Base-by-base conservation (phyloP, 2,113 vertebrate species). In the Marcusenius ussheri region DNA sequence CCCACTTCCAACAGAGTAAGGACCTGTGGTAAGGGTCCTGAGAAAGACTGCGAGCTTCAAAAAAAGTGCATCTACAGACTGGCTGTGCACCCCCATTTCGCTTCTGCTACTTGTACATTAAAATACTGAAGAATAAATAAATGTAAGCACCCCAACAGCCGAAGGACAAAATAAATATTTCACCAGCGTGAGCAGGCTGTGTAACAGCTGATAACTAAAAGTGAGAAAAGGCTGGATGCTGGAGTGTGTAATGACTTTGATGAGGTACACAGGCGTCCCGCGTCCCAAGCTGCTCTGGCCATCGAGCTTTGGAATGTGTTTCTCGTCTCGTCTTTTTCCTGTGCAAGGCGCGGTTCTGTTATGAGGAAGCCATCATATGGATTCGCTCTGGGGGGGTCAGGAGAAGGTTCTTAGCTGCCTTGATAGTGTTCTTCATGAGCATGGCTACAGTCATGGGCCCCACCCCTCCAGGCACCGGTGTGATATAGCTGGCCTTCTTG, bases 391-490 rank as follows among this genome's bases (percentile, higher is more conserved):
- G 92, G 1, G 94, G 94, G 47, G 94, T 93, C 62, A 97, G 95
- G 88, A 98, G 92, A 90, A 98, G 90, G 39, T 97, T 98, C 94
- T 99, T 98, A 2, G 98, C 97, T 1, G 98, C 98, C 1, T 99
- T 99, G 92, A 99, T 95, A 11, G 98, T 99, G 93, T 99, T 99
- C 92, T 98, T 99, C 98, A 99, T 99, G 2, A 99, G 96, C 98
- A 99, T 99, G 1, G 98, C 98, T 50, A 99, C 98, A 0, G 98
- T 99, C 98, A 99, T 98, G 90, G 98, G 98, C 58, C 98, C 98
- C 0, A 99, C 98, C 0, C 98, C 98, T 0, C 98, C 98, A 0
- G 98, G 98, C 0, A 99, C 98, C 0, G 98, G 98, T 0, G 98
- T 99, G 94, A 99, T 99, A 91, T 96, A 99, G 89, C 98, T 95